phyloP scores from a whole-genome alignment of 1,140 invertebrate genomes.

The Conus ventricosus region DNA sequence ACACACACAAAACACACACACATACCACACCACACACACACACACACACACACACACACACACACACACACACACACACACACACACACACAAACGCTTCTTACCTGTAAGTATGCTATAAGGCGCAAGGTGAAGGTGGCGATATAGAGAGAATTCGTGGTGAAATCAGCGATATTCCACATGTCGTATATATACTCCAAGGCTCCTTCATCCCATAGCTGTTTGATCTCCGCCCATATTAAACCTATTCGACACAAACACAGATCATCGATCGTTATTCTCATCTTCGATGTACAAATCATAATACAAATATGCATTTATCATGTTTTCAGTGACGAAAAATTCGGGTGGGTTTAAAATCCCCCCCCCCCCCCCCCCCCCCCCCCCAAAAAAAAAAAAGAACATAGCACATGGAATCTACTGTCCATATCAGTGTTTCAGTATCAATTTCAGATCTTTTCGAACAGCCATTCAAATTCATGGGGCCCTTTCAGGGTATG shows the following conservation, averaged over 20 bases:
- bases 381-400: no score
- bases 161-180: slow-evolving; percentile 99
- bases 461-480: no score
- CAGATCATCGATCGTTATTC: not conserved
- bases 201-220: slow-evolving; percentile 97
- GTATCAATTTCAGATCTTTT: no score
- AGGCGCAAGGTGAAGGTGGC: slow-evolving; percentile 95
- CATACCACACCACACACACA: no score
- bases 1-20: no score
- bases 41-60: no score
- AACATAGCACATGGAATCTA: no score
- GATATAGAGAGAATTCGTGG: slow-evolving; percentile 97
- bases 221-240: slow-evolving; percentile 99
- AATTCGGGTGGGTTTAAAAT: no score
- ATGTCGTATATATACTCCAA: slow-evolving; percentile 97
- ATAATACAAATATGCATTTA: not conserved
- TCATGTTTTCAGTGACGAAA: not conserved
- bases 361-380: no score
- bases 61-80: no score
- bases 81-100: not conserved
- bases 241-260: slow-evolving; percentile 80
- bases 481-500: no score
- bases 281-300: not conserved
- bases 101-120: slow-evolving; percentile 93
- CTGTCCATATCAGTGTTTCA: no score